Base-by-base conservation (phyloP, 2,888 invertebrate species). In the Amphipyra berbera region DNA sequence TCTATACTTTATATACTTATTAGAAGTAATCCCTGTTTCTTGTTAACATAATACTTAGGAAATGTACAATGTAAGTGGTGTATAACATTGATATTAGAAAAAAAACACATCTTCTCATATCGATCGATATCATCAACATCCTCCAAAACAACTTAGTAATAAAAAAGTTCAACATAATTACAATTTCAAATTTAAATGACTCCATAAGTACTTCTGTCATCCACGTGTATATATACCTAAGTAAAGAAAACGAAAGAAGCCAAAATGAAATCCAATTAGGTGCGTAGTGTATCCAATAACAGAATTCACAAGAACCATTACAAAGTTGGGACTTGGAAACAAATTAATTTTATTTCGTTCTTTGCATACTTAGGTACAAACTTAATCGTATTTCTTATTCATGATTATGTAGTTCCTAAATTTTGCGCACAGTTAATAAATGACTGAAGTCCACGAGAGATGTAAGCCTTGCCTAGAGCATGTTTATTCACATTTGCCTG, bases 191-290 rank as follows among this genome's bases (percentile, higher is more conserved):
- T 55, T 54, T 60, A 61, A 66, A 50, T 59, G 45, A 15, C 14
- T 73, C 56, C 58, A 63, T 65, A n/a, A n/a, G n/a, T n/a, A 53
- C 55, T 50, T 52, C 58, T 61, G 56, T 63, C 56, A 67, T 57
- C 35, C 59, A 57, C 49, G 48, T 30, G 30, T 30, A 30, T 30
- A 30, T 30, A 0, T 56, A 50, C 62, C 50, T 60, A 46, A 42
- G 49, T 60, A 60, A 72, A 66, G 40, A 57, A 76, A 76, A 68
- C 52, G 56, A 75, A 72, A 76, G 61, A 76, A 78, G 61, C 40
- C 42, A 60, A 68, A 75, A 63, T 61, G 40, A 68, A 79, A 78
- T 74, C 60, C 67, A 81, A 81, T 81, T 70, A 70, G 38, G 21
- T 55, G 30, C 59, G 37, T 48, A 45, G 47, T 68, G 47, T 66